Base-by-base conservation (phyloP, 2,113 vertebrate species). In the Rhabdornis inornatus region DNA sequence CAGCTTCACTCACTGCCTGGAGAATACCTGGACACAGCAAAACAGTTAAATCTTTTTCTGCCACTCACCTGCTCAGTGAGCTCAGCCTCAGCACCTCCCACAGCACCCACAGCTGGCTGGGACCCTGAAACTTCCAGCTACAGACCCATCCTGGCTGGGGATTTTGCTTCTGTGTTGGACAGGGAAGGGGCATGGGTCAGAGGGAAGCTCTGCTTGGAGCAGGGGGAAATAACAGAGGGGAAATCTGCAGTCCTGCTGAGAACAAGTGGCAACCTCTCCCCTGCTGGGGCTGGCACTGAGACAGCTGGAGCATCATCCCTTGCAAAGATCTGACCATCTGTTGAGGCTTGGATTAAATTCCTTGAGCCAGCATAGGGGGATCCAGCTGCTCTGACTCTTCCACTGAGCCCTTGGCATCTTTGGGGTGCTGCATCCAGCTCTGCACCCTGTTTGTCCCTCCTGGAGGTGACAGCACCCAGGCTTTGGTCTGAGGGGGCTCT, bases 1-100 rank as follows among this genome's bases (percentile, higher is more conserved):
- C 42, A 50, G 2, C 12, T 3, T 15, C 0, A 0, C 57, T 30
- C 55, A 0, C 69, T 63, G 31, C 56, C 72, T 12, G 45, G n/a
- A 40, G 16, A 11, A 1, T 37, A 30, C 35, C 90, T 65, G 68
- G n/a, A 37, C 60, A 9, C 37, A 28, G 72, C n/a, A 69, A 65
- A 78, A 22, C 19, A 12, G 39, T 7, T 1, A 60, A 68, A 28
- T 22, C 3, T 30, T 64, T n/a, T 53, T 53, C 37, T 87, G 55
- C n/a, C 47, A 22, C 60, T 40, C 42, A 1, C 6, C 55, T 77
- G 50, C 25, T 52, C 0, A 0, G 16, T 33, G n/a, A 76, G 13
- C 16, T 53, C 56, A 18, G 30, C 15, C 37, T n/a, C 2, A 0
- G 57, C 75, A 57, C 27, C 56, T 74, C 45, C 35, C 0, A 0